Percentiles rank a stretch among this genome's conserved stretches.
These are phyloP conservation scores for Seira ritae DNA, from an alignment of 2,888 invertebrate genomes.

Conservation along the genomic window DNA sequence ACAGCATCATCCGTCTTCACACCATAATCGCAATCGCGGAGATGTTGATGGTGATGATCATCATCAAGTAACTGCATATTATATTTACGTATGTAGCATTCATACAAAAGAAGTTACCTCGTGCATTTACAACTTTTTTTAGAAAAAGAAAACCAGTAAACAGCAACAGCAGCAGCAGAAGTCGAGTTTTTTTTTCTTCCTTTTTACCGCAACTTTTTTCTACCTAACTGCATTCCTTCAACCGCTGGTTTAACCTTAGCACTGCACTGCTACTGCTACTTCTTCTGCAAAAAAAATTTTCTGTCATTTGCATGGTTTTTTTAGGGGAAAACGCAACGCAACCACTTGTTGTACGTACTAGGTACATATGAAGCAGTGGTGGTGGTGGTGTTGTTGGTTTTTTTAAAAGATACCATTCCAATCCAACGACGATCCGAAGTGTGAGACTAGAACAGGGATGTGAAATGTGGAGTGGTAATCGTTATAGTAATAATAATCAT, in stretches of 20 bases:
- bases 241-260: slow-evolving; percentile 50
- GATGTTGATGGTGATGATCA: no score
- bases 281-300: neutral
- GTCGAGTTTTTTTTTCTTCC: slow-evolving; percentile 59
- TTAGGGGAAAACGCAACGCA: slow-evolving; percentile 9
- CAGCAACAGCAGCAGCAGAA: slow-evolving; percentile 24
- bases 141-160: slow-evolving; percentile 1
- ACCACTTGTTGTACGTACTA: slow-evolving; percentile 42
- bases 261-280: slow-evolving; percentile 10
- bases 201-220: slow-evolving; percentile 51
- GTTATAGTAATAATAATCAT: slow-evolving; percentile 30
- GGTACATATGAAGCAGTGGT: no score
- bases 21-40: slow-evolving; percentile 10
- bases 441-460: slow-evolving; percentile 45
- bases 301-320: slow-evolving; percentile 20
- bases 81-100: no score
- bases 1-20: slow-evolving; percentile 24
- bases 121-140: slow-evolving; percentile 27
- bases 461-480: slow-evolving; percentile 57
- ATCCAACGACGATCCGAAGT: neutral
- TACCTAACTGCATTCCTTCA: slow-evolving; percentile 59
- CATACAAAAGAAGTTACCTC: slow-evolving; percentile 37
- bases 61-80: slow-evolving; percentile 54
- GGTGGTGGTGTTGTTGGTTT: no score
- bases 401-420: no score